Base-by-base conservation (phyloP, 2,888 invertebrate species). In the Thelaira solivaga region DNA sequence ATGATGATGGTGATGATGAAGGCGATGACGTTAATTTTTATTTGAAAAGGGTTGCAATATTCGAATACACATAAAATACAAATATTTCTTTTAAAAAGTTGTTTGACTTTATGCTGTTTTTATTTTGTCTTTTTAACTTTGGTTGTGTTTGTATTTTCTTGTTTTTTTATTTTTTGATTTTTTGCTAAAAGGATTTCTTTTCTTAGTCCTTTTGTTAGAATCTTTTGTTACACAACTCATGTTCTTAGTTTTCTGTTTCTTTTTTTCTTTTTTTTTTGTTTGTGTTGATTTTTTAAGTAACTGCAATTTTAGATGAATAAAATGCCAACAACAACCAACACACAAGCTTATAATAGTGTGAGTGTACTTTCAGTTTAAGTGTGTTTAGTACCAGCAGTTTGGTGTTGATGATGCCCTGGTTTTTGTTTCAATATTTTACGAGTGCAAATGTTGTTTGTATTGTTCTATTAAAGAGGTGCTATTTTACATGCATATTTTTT, bases 81-180 rank as follows among this genome's bases (percentile, higher is more conserved):
- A 49, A 39, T 68, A 34, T 51, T 39, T 53, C 45, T 61, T n/a
- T n/a, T 39, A 39, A 22, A 20, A 67, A 61, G 22, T 68, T 82
- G 81, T 84, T 84, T 86, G 86, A 85, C 83, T 84, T 83, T 81
- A 53, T 62, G 57, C 18, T 57, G 13, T 45, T 45, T 24, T 26
- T 31, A 3, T 59, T 49, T 26, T 26, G 31, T 20, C 4, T 61
- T 59, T 34, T 45, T 22, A 13, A 26, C 7, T 49, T 67, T 51
- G 36, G 45, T 24, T 55, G 29, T 49, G 41, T 45, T 59, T 65
- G 8, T 26, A 29, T 20, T 10, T 34, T 34, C 16, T 39, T 4
- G 1, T 39, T n/a, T 4, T 34, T 34, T 39, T 39, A 2, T 6
- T 39, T n/a, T 4, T 34, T 2, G 1, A 2, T 59, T 45, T n/a